Conservation (phyloP, 30 jellyfish, hydroid and myxozoan genomes). For the Chrysaora quinquecirrha region DNA sequence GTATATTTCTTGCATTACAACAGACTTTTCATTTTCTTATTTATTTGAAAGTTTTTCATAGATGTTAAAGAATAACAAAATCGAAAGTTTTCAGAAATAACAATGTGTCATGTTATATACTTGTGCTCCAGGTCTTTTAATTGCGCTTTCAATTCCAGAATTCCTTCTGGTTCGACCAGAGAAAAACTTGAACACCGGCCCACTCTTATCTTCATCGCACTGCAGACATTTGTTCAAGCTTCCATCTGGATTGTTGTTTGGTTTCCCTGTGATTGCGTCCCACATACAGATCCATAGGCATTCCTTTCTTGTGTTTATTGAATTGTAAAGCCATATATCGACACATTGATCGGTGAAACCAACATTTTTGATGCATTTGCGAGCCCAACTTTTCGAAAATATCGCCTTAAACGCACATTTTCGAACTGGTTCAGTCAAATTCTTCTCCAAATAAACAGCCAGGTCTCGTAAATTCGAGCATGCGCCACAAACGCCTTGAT, state of each 20-base stretch:
- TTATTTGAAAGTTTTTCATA: too few relatives aligned
- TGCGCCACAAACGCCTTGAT: slow-evolving; percentile 77
- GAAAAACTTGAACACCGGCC: slow-evolving; percentile 75
- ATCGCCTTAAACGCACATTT: slow-evolving; percentile 49
- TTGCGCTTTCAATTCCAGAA: slow-evolving; percentile 76
- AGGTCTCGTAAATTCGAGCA: slow-evolving; percentile 58
- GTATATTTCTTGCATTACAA: too few relatives aligned
- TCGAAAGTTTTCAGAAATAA: slow-evolving; percentile 46
- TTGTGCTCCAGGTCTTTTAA: slow-evolving; percentile 67
- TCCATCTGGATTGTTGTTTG: slow-evolving; percentile 75
- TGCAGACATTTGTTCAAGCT: slow-evolving; percentile 66
- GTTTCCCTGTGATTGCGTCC: slow-evolving; percentile 61
- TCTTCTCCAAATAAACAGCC: slow-evolving; percentile 61
- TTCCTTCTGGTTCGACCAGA: slow-evolving; percentile 79
- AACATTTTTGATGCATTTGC: slow-evolving; percentile 30
- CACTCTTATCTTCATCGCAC: slow-evolving; percentile 78
- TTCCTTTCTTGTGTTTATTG: slow-evolving; percentile 57
- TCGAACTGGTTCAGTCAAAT: slow-evolving; percentile 68
- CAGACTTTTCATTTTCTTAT: too few relatives aligned
- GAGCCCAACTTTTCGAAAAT: slow-evolving; percentile 38
- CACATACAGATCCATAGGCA: slow-evolving; percentile 66
- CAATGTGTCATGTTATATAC: slow-evolving; percentile 76
- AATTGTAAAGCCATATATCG: slow-evolving; percentile 63
- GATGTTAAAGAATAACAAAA: too few relatives aligned
- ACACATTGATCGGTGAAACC: slow-evolving; percentile 66